Percentiles rank a stretch among this genome's conserved stretches.
Evolutionary conservation across 35 echinoderm and acorn worm species (phyloP).

Genomic region (Apostichopus parvimensis): DNA sequence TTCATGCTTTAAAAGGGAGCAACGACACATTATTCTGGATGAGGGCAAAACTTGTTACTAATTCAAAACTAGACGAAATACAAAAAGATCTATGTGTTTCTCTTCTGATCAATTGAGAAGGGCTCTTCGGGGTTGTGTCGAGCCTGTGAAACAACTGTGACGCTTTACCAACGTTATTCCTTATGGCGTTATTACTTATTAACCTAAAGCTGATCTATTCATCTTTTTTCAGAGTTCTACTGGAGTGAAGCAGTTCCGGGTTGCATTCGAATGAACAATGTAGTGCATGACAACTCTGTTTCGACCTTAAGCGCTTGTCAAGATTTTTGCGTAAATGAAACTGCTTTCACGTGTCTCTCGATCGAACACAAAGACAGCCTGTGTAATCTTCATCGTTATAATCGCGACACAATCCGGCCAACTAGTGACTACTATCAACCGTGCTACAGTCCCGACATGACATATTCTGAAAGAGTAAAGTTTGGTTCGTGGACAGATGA

Average conservation of each 20-base stretch:
- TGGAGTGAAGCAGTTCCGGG: not conserved
- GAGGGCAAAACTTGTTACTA: too few relatives aligned
- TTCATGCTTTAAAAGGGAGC: too few relatives aligned
- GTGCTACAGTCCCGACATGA: not conserved
- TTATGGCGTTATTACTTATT: too few relatives aligned
- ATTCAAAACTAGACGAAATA: too few relatives aligned
- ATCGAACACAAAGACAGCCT: not conserved
- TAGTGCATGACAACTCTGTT: not conserved
- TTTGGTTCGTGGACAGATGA: not conserved
- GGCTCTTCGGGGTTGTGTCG: too few relatives aligned
- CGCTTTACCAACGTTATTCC: too few relatives aligned
- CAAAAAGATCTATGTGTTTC: too few relatives aligned
- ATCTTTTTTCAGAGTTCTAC: not conserved
- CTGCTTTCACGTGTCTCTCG: constrained; percentile 17
- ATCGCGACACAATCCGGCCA: not conserved
- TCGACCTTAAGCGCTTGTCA: not conserved
- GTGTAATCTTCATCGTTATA: not conserved
- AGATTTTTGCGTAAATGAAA: not conserved
- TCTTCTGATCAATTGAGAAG: too few relatives aligned
- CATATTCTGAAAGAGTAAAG: not conserved
- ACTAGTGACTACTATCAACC: not conserved
- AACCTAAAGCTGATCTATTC: too few relatives aligned
- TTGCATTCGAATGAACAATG: not conserved
- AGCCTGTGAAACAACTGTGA: too few relatives aligned
- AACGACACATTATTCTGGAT: too few relatives aligned